Conservation (phyloP, 2,888 invertebrate species). For the Caenorhabditis drosophilae region DNA sequence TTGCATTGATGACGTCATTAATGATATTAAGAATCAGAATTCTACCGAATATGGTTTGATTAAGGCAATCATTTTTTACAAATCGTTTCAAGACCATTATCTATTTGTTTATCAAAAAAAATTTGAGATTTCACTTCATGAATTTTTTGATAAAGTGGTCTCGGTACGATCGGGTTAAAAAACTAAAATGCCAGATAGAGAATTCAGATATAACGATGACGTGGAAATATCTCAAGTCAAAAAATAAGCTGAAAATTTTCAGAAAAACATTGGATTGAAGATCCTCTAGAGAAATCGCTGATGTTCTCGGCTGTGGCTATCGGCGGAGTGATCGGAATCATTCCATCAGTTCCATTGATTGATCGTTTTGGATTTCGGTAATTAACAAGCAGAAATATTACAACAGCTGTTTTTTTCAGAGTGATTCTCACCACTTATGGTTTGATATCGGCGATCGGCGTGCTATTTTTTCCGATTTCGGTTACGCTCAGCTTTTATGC, state of each 20-base stretch:
- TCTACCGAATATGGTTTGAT: neutral
- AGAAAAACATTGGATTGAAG: conserved; percentile 30
- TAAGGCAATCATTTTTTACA: neutral
- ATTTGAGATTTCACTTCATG: too few species aligned
- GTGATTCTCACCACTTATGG: conserved; percentile 10
- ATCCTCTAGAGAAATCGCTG: conserved; percentile 8
- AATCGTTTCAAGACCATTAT: neutral
- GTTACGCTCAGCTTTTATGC: conserved; percentile 17
- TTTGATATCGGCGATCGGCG: conserved; percentile 20
- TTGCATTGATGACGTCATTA: conserved; percentile 35
- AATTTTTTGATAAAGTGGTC: too few species aligned
- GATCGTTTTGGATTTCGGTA: conserved; percentile 18
- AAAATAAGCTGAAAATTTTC: too few species aligned
- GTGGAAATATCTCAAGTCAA: too few species aligned
- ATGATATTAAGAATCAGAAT: neutral
- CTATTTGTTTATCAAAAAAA: neutral
- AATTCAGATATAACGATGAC: too few species aligned
- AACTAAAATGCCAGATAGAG: too few species aligned
- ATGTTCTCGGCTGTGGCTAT: conserved; percentile 28
- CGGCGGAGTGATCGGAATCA: conserved; percentile 21
- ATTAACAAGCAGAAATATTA: too few species aligned
- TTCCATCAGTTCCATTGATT: conserved; percentile 21
- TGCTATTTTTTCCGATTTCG: conserved; percentile 27
- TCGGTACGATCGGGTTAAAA: too few species aligned
- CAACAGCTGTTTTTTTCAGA: conserved; percentile 6